These are phyloP conservation scores for Iphiclides podalirius DNA, from an alignment of 2,888 invertebrate genomes.

Conservation along the genomic window DNA sequence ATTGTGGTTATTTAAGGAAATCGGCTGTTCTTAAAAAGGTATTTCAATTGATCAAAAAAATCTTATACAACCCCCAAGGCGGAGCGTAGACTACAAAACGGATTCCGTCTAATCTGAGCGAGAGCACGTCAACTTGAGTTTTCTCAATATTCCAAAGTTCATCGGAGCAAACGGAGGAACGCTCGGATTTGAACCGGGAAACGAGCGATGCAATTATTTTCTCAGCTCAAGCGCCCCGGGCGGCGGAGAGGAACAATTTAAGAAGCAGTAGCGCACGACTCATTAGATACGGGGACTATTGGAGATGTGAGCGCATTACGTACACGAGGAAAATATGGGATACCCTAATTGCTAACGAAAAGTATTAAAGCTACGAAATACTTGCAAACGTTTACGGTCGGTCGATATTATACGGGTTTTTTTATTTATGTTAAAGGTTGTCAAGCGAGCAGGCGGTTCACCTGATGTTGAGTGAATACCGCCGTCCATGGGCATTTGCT, in stretches of 20 bases:
- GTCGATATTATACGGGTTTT: too few species aligned
- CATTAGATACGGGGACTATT: conserved; percentile 6
- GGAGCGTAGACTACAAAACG: too few species aligned
- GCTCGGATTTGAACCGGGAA: conserved; percentile 6
- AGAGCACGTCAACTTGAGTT: conserved; percentile 1
- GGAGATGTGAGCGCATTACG: neutral
- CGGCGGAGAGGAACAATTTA: conserved; percentile 30
- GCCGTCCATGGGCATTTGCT: too few species aligned
- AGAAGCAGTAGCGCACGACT: conserved; percentile 24
- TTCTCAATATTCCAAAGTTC: conserved; percentile 8
- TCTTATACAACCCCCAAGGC: too few species aligned
- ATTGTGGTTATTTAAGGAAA: too few species aligned
- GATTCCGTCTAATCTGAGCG: neutral
- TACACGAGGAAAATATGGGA: neutral
- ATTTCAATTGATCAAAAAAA: too few species aligned
- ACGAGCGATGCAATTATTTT: conserved; percentile 20
- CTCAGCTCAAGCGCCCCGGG: conserved; percentile 15
- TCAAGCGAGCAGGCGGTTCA: too few species aligned
- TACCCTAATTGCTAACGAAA: neutral
- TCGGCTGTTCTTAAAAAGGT: too few species aligned
- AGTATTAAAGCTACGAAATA: too few species aligned
- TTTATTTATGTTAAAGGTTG: too few species aligned
- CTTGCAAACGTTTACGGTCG: too few species aligned
- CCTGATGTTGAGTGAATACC: too few species aligned
- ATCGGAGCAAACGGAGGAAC: conserved; percentile 12